These are phyloP conservation scores for Toxotes lorentzi DNA, from an alignment of 2,797 vertebrate genomes.

Conservation along the genomic window DNA sequence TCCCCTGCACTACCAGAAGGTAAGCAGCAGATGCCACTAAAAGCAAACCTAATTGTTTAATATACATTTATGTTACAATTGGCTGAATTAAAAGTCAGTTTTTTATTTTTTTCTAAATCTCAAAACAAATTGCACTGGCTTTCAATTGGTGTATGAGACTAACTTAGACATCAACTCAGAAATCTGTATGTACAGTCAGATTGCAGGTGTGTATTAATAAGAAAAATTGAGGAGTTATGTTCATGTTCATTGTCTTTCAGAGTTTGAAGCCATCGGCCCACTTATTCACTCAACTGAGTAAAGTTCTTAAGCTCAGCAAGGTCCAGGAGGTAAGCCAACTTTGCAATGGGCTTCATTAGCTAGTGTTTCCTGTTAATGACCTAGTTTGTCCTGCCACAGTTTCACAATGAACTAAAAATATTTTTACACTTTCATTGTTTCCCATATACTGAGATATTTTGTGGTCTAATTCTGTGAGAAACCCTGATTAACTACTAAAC, in stretches of 20 bases:
- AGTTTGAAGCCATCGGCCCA: conserved; percentile 99
- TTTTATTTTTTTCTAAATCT: background rate
- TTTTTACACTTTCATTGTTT: too few species aligned
- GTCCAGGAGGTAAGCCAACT: conserved; percentile 94
- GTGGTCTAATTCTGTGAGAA: too few species aligned
- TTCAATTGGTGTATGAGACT: background rate
- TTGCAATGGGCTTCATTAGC: background rate
- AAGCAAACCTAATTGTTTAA: background rate
- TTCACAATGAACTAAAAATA: too few species aligned
- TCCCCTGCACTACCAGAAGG: conserved; percentile 99
- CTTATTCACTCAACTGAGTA: conserved; percentile 98
- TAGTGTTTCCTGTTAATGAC: too few species aligned
- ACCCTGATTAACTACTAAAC: background rate
- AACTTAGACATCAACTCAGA: background rate
- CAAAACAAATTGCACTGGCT: background rate
- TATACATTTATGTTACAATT: background rate
- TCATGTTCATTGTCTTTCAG: conserved; percentile 80
- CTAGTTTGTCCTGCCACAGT: too few species aligned
- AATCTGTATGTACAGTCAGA: background rate
- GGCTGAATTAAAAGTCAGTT: background rate
- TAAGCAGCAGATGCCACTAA: conserved; percentile 69
- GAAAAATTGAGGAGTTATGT: background rate
- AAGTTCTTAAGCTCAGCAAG: conserved; percentile 99
- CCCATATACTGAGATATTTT: too few species aligned
- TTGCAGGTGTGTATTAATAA: background rate